Evolutionary conservation across 2,797 vertebrate genomes (phyloP), one percentile per base, ranked within the genome.

Genomic region (Poecilia wingei): DNA sequence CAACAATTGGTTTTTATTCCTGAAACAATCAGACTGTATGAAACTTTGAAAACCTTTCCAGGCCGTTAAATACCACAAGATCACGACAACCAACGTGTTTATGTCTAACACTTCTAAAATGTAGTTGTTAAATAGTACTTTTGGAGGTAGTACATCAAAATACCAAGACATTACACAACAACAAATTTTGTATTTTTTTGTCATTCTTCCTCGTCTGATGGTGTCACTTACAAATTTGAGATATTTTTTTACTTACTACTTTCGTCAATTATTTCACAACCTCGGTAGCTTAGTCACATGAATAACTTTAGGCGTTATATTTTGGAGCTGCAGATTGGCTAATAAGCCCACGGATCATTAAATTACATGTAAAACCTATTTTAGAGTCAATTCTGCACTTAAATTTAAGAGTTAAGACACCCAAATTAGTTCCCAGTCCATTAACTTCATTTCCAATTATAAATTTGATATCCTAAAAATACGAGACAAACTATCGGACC

Each of bases 381-480:
- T 64, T 36, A 20, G 16, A 25, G 7, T 64, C 7, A 36, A 7
- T 64, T 64, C 59, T 7, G 16, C 59, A 18, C 5, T 16, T 64
- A 64, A 64, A 8, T 4, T 33, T 33, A 36, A 33, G 59, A 36
- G 13, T 64, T 64, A 39, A 66, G 33, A 22, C 31, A 61, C 61
- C 22, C 31, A n/a, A 66, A 66, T 20, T 39, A 0, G 1, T 66
- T 66, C 61, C 2, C 25, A 43, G 68, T 45, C 68, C 22, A 45
- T 69, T 25, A 43, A 69, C n/a, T 69, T 43, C 10, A 43, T 6
- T 5, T n/a, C 4, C 7, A 69, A 22, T 43, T 43, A n/a, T 69
- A 69, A 66, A 39, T 75, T 28, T 53, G 64, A 68, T 59, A 79
- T 82, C 69, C 45, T 74, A 49, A 39, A 20, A 51, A 55, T 47